phyloP scores from a whole-genome alignment of 2,888 invertebrate species.

The Hirtodrosophila histrioides region DNA sequence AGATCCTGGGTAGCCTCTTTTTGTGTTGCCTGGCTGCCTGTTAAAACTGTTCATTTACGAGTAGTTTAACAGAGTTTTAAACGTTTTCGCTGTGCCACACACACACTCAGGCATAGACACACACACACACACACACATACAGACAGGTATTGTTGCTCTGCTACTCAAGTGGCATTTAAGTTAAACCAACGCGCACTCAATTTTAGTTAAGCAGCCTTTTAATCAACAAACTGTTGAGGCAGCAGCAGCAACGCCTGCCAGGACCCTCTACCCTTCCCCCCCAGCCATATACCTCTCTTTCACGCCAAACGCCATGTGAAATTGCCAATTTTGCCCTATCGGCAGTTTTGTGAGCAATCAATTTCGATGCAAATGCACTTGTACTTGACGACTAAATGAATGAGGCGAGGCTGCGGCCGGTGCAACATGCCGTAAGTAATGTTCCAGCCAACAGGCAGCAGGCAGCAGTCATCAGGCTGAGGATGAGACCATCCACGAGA shows the following conservation, averaged over 20 bases:
- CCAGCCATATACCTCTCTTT: conserved; percentile 13
- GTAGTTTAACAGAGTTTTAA: conserved; percentile 45
- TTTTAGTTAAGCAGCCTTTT: conserved; percentile 72
- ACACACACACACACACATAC: conserved; percentile 7
- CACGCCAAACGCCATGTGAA: conserved; percentile 24
- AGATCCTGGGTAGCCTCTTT: conserved; percentile 28
- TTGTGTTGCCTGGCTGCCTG: conserved; percentile 28
- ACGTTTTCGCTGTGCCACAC: conserved; percentile 32
- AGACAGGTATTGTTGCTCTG: conserved; percentile 19
- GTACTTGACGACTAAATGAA: conserved; percentile 78
- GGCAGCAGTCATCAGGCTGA: conserved; percentile 6
- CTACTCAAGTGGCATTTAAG: conserved; percentile 48
- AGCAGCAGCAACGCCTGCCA: conserved; percentile 27
- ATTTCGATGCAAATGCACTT: conserved; percentile 78
- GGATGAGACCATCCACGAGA: conserved; percentile 25
- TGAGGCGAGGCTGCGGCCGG: conserved; percentile 51
- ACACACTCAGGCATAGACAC: conserved; percentile 5
- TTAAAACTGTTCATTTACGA: conserved; percentile 55
- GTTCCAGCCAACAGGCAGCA: conserved; percentile 33
- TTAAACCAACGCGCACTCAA: conserved; percentile 51
- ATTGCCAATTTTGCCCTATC: conserved; percentile 74
- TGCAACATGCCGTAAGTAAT: conserved; percentile 67
- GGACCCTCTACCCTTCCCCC: conserved; percentile 11
- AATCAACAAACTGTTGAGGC: conserved; percentile 77
- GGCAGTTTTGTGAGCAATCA: conserved; percentile 79